phyloP scores from a whole-genome alignment of 2,888 invertebrate species.

The Belgica antarctica region DNA sequence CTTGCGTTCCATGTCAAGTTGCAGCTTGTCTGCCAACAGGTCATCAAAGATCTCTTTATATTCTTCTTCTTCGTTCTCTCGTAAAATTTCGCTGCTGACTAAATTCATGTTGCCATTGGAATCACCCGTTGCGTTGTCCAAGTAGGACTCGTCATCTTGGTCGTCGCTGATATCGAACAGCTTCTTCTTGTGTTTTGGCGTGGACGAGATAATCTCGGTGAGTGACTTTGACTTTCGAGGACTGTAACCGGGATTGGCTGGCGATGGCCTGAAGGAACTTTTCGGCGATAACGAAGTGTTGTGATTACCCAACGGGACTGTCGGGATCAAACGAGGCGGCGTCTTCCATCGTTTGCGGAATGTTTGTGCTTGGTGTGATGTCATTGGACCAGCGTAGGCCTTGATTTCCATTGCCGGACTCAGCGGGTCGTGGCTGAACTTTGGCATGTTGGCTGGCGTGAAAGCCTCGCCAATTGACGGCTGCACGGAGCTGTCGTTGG shows the following conservation, averaged over 20 bases:
- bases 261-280: constrained; percentile 15
- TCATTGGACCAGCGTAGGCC: constrained; percentile 92
- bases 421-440: constrained; percentile 65
- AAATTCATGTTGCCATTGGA: constrained; percentile 21
- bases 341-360: constrained; percentile 82
- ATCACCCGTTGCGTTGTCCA: background rate
- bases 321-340: constrained; percentile 61
- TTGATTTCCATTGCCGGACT: constrained; percentile 72
- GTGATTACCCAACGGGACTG: constrained; percentile 47
- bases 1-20: background rate
- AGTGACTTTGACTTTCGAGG: constrained; percentile 30
- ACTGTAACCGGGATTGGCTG: background rate
- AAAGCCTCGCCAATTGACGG: constrained; percentile 78
- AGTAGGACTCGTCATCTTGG: background rate
- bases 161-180: background rate
- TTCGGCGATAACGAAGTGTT: constrained; percentile 38
- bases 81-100: background rate
- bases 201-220: constrained; percentile 19
- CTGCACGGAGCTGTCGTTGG: constrained; percentile 70
- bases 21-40: background rate
- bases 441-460: constrained; percentile 68
- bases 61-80: constrained; percentile 34
- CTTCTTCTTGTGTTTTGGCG: constrained; percentile 38
- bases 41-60: constrained; percentile 31
- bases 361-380: constrained; percentile 64